Percentiles rank a stretch among this genome's conserved stretches.
These are phyloP conservation scores for Chelonus insularis DNA, from an alignment of 1,140 invertebrate species.

Conservation along the genomic window DNA sequence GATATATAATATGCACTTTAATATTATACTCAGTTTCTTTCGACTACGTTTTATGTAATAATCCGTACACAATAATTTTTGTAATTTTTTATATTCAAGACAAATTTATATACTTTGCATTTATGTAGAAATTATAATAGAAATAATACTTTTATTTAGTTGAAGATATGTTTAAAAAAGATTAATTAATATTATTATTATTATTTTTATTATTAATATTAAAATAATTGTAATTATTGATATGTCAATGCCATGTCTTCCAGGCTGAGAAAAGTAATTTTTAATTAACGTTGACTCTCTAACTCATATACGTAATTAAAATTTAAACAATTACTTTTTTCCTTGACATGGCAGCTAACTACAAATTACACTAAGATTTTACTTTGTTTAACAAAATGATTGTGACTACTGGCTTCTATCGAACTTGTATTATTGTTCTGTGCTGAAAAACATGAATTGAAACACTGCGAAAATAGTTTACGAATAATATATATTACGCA, in stretches of 20 bases:
- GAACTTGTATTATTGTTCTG: not conserved
- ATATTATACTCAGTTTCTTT: no score
- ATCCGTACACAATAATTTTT: no score
- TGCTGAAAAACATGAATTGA: conserved; percentile 21
- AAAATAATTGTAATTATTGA: not conserved
- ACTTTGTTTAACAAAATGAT: not conserved
- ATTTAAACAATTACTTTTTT: not conserved
- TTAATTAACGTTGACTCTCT: not conserved
- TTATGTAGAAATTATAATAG: no score
- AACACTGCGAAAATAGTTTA: conserved; percentile 25
- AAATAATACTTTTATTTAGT: no score
- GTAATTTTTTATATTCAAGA: no score
- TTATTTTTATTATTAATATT: not conserved
- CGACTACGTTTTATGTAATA: no score
- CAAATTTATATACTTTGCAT: no score
- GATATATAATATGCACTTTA: no score
- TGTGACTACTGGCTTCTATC: conserved; percentile 1
- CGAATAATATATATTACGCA: conserved; percentile 26
- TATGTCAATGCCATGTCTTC: not conserved
- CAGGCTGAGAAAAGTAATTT: not conserved
- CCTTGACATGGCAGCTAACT: not conserved
- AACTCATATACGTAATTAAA: no score
- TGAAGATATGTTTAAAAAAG: no score
- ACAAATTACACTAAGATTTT: not conserved
- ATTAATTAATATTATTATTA: no score